Conservation (phyloP, 2,888 invertebrate species). For the Campaea margaritaria region DNA sequence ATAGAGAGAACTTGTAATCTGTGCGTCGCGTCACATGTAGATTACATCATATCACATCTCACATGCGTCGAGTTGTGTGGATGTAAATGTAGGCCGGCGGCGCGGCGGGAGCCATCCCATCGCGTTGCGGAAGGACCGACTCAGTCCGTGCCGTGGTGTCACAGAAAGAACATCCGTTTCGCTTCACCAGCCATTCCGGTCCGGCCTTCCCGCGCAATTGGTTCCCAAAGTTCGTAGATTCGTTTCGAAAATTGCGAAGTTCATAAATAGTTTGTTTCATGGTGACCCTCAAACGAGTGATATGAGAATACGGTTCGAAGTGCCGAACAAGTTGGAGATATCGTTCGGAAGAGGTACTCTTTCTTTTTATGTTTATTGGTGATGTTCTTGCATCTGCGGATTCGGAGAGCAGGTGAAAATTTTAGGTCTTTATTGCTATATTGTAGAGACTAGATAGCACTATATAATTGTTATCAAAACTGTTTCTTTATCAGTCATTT, state of each 20-base stretch:
- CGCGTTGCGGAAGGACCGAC: conserved; percentile 74
- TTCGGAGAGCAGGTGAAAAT: conserved; percentile 36
- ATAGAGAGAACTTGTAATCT: conserved; percentile 61
- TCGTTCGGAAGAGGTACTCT: conserved; percentile 74
- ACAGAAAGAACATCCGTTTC: conserved; percentile 69
- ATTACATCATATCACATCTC: conserved; percentile 72
- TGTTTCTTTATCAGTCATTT: too few species aligned
- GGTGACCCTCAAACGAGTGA: conserved; percentile 60
- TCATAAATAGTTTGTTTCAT: conserved; percentile 31
- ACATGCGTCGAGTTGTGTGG: conserved; percentile 55
- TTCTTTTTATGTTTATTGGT: conserved; percentile 44
- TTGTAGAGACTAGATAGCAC: conserved; percentile 4
- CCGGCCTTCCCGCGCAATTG: conserved; percentile 39
- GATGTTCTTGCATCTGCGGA: conserved; percentile 29
- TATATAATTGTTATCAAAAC: neutral
- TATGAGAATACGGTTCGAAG: conserved; percentile 82
- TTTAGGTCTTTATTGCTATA: conserved; percentile 11
- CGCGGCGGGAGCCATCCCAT: conserved; percentile 81
- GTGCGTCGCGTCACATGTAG: conserved; percentile 67
- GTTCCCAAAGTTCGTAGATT: conserved; percentile 43
- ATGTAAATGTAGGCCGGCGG: conserved; percentile 81
- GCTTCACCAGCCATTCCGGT: conserved; percentile 58
- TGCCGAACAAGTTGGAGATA: conserved; percentile 83
- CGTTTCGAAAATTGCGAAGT: conserved; percentile 41
- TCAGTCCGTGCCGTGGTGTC: conserved; percentile 73